phyloP scores from a whole-genome alignment of 2,888 invertebrate species.

The Asteroscopus sphinx region DNA sequence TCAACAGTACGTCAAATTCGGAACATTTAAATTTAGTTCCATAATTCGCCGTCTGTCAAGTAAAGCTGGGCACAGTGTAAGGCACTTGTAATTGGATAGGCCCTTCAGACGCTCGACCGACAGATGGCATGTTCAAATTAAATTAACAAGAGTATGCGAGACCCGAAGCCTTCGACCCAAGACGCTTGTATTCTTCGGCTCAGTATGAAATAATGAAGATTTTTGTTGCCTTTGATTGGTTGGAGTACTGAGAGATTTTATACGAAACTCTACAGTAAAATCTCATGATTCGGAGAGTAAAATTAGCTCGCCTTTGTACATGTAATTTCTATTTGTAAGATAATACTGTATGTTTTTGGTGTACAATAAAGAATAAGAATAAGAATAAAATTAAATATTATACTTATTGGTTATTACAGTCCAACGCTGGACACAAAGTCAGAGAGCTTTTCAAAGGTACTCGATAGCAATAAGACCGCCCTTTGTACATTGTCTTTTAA shows the following conservation, averaged over 20 bases:
- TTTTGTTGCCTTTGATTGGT: slow-evolving; percentile 7
- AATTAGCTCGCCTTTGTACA: no score
- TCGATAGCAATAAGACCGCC: no score
- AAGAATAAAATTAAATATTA: no score
- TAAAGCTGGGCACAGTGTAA: slow-evolving; percentile 46
- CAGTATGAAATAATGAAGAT: slow-evolving; percentile 24
- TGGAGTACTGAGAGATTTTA: background rate
- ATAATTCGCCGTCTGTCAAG: slow-evolving; percentile 44
- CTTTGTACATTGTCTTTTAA: no score
- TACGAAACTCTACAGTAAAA: background rate
- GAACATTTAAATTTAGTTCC: slow-evolving; percentile 48
- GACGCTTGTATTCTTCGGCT: slow-evolving; percentile 64
- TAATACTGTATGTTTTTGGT: no score
- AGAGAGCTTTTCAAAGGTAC: no score
- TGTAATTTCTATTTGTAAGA: no score
- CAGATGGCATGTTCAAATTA: slow-evolving; percentile 83
- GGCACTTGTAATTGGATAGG: slow-evolving; percentile 75
- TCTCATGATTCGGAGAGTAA: no score
- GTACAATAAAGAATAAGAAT: no score
- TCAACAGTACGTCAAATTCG: slow-evolving; percentile 33
- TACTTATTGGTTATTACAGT: no score
- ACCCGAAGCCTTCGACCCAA: slow-evolving; percentile 67
- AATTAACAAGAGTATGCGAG: slow-evolving; percentile 81
- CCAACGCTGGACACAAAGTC: no score
- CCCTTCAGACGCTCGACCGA: slow-evolving; percentile 69